Conservation (phyloP, 2,888 invertebrate genomes). For the Ecliptopera silaceata region DNA sequence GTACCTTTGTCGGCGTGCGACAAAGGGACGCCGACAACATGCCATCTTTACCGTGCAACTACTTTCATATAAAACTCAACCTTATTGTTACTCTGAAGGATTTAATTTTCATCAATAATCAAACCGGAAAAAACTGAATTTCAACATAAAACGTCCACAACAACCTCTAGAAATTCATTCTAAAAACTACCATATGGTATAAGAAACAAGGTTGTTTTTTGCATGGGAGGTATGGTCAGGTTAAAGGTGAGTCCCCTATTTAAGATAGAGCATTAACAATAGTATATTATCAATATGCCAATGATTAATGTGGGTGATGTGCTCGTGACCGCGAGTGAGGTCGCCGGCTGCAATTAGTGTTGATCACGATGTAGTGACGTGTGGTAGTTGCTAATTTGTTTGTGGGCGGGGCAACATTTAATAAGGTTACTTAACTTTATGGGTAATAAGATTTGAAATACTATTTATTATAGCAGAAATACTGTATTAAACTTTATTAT, state of each 20-base stretch:
- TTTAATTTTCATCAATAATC: conserved; percentile 33
- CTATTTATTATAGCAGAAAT: too few relatives aligned
- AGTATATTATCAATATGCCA: conserved; percentile 70
- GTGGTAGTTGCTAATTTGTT: conserved; percentile 70
- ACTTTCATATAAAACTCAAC: conserved; percentile 39
- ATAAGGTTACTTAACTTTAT: too few relatives aligned
- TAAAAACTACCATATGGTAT: conserved; percentile 28
- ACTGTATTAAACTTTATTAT: too few relatives aligned
- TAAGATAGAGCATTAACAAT: conserved; percentile 78
- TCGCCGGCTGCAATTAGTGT: conserved; percentile 68
- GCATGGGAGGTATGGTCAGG: conserved; percentile 36
- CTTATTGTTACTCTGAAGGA: conserved; percentile 39
- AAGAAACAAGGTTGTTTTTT: conserved; percentile 38
- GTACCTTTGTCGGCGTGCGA: conserved; percentile 80
- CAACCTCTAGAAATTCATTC: conserved; percentile 9
- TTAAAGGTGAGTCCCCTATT: conserved; percentile 74
- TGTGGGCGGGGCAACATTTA: conserved; percentile 17
- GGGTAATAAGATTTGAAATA: too few relatives aligned
- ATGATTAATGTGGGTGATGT: conserved; percentile 74
- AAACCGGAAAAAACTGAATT: conserved; percentile 55
- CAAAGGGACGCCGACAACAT: conserved; percentile 76
- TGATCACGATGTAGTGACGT: conserved; percentile 78
- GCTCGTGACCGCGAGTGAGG: conserved; percentile 66
- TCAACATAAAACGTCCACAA: conserved; percentile 41
- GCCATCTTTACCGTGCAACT: conserved; percentile 53